Base-by-base conservation (phyloP, 2,888 invertebrate genomes). In the Melitaea athalia region DNA sequence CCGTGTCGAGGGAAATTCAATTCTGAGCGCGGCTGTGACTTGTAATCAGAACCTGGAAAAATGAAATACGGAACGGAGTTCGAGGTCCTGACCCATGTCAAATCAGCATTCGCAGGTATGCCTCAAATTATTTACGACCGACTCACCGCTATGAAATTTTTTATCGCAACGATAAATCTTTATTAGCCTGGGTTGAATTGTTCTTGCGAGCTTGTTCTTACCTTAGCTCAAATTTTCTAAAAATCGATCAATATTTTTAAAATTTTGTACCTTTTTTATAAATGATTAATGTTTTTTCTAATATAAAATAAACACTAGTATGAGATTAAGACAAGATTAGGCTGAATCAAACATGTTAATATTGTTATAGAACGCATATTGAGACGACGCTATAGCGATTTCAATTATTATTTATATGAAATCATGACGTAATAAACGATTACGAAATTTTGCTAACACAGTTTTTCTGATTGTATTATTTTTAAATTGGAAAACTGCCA, bases 51-150 rank as follows among this genome's bases (percentile, higher is more conserved):
- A 82, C 81, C 77, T 79, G 83, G 84, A 86, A 86, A 86, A 87
- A 88, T 91, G 88, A 89, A 90, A 91, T 89, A 88, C 85, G 83
- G 83, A 81, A 80, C 79, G 75, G 77, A 79, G 75, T 77, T 81
- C 76, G 78, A 81, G 80, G 79, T 83, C 82, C 85, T 89, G 90
- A 91, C 91, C 91, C 91, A 81, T 87, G 90, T 91, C 90, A 88
- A 90, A 89, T 91, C 89, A 91, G 90, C 89, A 91, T 89, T 89
- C 84, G 83, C 89, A 90, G 90, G 90, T 89, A 91, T 85, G 85
- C 88, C 86, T 85, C 85, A 85, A 87, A 89, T 90, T 91, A 90
- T 90, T 89, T 90, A 89, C 87, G 88, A 84, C 83, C 84, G 82
- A 84, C 86, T 88, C 85, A 84, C 81, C 77, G 87, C 87, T 87